These are phyloP conservation scores for Cheirogaleus major DNA, from an alignment of 2,797 vertebrate genomes.

Conservation along the genomic window DNA sequence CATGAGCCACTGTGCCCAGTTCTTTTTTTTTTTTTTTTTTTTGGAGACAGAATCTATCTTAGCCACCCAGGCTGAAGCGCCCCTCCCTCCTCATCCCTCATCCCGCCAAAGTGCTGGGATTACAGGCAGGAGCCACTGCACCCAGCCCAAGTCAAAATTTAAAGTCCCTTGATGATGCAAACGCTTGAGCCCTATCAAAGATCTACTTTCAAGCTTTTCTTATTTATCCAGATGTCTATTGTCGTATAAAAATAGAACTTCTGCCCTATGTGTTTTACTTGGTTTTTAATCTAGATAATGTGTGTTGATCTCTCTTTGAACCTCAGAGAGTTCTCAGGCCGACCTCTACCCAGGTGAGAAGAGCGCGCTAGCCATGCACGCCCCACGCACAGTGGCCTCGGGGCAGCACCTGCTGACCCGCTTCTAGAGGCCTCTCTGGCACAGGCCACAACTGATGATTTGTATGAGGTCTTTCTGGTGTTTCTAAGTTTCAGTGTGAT, in stretches of 20 bases:
- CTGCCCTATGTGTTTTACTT: background rate
- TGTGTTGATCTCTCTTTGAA: background rate
- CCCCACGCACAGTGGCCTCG: accelerated
- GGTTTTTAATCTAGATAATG: background rate
- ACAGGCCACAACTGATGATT: background rate
- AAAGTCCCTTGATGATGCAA: background rate
- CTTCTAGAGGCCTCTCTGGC: too few relatives aligned
- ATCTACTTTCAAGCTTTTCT: background rate
- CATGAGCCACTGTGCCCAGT: too few relatives aligned
- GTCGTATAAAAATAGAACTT: background rate
- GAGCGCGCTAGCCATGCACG: accelerated
- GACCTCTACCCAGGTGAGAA: background rate
- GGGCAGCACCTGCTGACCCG: accelerated
- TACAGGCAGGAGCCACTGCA: background rate
- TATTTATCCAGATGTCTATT: background rate
- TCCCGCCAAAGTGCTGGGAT: too few relatives aligned
- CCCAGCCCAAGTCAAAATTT: background rate
- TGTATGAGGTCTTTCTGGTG: background rate
- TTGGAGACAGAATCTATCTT: too few relatives aligned
- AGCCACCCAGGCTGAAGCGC: too few relatives aligned
- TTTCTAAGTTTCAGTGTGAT: background rate
- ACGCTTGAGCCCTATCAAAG: background rate
- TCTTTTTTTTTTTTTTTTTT: too few relatives aligned
- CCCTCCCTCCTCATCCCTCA: too few relatives aligned
- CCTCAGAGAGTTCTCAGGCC: too few relatives aligned